Percentiles rank a stretch among this genome's conserved stretches.
Evolutionary conservation across 2,888 invertebrate species (phyloP).

Genomic region (Hermaeophaga mercurialis): DNA sequence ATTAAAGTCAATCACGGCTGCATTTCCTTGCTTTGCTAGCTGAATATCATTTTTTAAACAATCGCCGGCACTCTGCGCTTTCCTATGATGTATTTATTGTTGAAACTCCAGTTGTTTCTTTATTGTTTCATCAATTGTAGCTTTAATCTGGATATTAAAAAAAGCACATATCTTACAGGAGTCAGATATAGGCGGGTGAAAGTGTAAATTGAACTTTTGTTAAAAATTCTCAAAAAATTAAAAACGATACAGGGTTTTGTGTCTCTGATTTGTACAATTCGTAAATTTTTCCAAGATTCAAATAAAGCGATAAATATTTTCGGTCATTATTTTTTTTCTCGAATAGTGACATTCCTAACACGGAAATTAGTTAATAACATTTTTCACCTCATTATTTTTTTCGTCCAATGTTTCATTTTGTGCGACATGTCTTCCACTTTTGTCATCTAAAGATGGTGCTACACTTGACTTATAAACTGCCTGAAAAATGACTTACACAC

Average conservation of each 20-base stretch:
- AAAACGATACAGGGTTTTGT: slow-evolving; percentile 12
- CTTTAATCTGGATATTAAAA: too few relatives aligned
- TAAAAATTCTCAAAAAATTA: slow-evolving; percentile 23
- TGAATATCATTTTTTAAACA: slow-evolving; percentile 10
- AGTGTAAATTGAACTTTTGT: slow-evolving; percentile 27
- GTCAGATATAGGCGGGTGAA: slow-evolving; percentile 24
- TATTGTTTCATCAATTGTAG: neutral
- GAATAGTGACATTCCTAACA: slow-evolving; percentile 37
- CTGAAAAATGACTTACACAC: neutral
- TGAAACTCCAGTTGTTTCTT: slow-evolving; percentile 20
- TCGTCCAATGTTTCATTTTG: slow-evolving; percentile 30
- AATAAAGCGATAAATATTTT: slow-evolving; percentile 36
- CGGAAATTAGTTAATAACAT: slow-evolving; percentile 23
- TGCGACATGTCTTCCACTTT: slow-evolving; percentile 26
- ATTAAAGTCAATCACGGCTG: slow-evolving; percentile 33
- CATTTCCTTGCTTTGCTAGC: slow-evolving; percentile 7
- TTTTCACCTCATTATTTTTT: slow-evolving; percentile 28
- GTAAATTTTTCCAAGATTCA: slow-evolving; percentile 37
- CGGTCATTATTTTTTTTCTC: slow-evolving; percentile 31
- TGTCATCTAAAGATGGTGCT: neutral
- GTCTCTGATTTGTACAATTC: slow-evolving; percentile 30
- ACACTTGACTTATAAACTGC: neutral
- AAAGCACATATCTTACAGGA: slow-evolving; percentile 27
- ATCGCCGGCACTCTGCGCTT: slow-evolving; percentile 20
- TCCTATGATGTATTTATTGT: slow-evolving; percentile 23